Evolutionary conservation across 2,888 invertebrate genomes (phyloP).

Genomic region (Camptogramma bilineatum): DNA sequence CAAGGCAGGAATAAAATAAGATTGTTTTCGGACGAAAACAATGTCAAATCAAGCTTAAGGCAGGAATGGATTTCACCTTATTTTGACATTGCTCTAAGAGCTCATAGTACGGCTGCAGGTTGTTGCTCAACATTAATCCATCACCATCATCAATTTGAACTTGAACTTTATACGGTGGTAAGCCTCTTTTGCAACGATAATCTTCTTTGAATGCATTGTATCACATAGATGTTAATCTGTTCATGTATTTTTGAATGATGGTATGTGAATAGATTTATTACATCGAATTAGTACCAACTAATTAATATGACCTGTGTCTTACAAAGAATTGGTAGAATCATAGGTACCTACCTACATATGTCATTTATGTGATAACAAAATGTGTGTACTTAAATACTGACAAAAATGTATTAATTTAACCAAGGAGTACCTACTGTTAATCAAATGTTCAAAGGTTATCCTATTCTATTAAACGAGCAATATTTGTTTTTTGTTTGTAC

Average conservation of each 20-base stretch:
- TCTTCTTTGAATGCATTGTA: conserved; percentile 4
- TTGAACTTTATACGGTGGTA: conserved; percentile 29
- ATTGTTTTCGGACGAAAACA: too few relatives aligned
- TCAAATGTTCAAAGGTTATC: too few relatives aligned
- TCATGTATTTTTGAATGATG: background rate
- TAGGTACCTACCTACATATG: too few relatives aligned
- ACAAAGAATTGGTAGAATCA: background rate
- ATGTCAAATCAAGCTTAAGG: too few relatives aligned
- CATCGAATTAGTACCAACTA: background rate
- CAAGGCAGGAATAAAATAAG: too few relatives aligned
- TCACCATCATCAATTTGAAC: conserved; percentile 44
- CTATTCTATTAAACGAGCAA: too few relatives aligned
- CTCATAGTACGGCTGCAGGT: too few relatives aligned
- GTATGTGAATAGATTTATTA: background rate
- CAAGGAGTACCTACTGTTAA: too few relatives aligned
- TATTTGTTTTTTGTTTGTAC: too few relatives aligned
- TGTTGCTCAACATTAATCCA: conserved; percentile 39
- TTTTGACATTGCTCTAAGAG: too few relatives aligned
- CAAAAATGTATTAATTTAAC: too few relatives aligned
- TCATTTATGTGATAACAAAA: background rate
- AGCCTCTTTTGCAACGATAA: background rate
- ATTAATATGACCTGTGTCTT: background rate
- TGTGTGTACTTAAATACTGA: background rate
- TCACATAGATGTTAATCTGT: background rate
- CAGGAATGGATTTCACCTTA: too few relatives aligned